Base-by-base conservation (phyloP, 2,113 vertebrate species). In the Lutjanus erythropterus region DNA sequence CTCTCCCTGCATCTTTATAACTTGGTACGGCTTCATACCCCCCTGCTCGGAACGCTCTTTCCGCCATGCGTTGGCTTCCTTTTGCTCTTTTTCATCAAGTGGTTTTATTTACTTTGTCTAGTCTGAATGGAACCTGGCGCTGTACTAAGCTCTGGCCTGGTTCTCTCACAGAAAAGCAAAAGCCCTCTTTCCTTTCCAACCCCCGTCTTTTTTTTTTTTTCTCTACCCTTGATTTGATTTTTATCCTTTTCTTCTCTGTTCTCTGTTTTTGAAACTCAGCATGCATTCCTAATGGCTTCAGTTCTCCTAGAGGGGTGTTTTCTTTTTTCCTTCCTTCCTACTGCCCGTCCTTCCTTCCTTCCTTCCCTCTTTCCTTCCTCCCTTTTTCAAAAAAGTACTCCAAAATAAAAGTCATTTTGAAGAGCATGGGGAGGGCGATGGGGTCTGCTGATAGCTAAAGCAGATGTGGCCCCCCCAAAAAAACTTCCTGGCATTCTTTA, bases 61-160 rank as follows among this genome's bases (percentile, higher is more conserved):
- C 33, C 18, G 21, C 81, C 80, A 46, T 78, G 31, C 64, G 14
- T 35, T 84, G 46, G 21, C 81, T 75, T 83, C 64, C 37, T 55
- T 69, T 84, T 41, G 35, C 76, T 35, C 71, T 84, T 86, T 90
- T 81, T 86, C 82, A 91, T 92, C 80, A 86, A 83, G 75, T 67
- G 61, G 78, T 77, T 89, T 81, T 86, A 87, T 90, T 90, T 90
- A 89, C 80, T 86, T 85, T 89, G 85, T 88, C 78, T 85, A 77
- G 88, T 88, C 84, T 80, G 85, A 88, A 84, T 88, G 84, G 82
- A 91, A 91, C 86, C 88, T 89, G 92, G 89, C 88, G 33, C 91
- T 58, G 60, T 44, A 37, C 77, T 49, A 21, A 77, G 81, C 75
- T 83, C 64, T 68, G 73, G 84, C 56, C 84, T 46, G 81, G 46